Conservation (phyloP, 2,797 vertebrate species). For the Ptychadena robeensis region DNA sequence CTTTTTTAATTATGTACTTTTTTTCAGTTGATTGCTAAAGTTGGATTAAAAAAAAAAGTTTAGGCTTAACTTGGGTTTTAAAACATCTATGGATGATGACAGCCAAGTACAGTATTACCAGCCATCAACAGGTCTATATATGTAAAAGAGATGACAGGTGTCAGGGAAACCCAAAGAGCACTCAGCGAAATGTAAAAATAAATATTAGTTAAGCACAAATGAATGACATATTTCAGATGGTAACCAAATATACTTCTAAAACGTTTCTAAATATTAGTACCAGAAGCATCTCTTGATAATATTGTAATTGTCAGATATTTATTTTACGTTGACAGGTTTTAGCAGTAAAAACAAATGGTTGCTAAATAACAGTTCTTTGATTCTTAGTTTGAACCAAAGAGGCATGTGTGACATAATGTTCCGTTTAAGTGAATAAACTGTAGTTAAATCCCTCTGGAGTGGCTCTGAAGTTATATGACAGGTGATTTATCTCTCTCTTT, state of each 20-base stretch:
- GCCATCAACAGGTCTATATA: not conserved
- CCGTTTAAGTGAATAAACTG: constrained; percentile 36
- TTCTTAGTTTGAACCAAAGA: constrained; percentile 18
- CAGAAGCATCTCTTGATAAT: not conserved
- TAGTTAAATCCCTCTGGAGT: constrained; percentile 34
- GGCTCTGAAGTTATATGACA: constrained; percentile 49
- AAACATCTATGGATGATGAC: not conserved
- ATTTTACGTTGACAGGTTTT: not conserved
- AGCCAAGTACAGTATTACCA: not conserved
- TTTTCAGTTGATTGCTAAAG: too few relatives aligned
- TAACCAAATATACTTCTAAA: not conserved
- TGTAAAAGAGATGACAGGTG: not conserved
- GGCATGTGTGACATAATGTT: constrained; percentile 23
- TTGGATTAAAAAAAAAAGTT: not conserved
- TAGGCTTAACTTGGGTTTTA: not conserved
- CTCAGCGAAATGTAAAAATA: not conserved
- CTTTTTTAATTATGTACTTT: too few relatives aligned
- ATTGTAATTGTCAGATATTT: not conserved
- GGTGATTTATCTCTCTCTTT: constrained; percentile 55
- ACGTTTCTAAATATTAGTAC: too few relatives aligned
- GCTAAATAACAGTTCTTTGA: constrained; percentile 25
- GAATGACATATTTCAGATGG: not conserved
- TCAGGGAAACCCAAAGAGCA: not conserved
- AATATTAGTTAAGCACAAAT: not conserved
- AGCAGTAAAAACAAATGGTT: constrained; percentile 3